Evolutionary conservation across 2,797 vertebrate species (phyloP), one percentile per base, ranked within the genome.

Genomic region (Hypotaenidia okinawae): DNA sequence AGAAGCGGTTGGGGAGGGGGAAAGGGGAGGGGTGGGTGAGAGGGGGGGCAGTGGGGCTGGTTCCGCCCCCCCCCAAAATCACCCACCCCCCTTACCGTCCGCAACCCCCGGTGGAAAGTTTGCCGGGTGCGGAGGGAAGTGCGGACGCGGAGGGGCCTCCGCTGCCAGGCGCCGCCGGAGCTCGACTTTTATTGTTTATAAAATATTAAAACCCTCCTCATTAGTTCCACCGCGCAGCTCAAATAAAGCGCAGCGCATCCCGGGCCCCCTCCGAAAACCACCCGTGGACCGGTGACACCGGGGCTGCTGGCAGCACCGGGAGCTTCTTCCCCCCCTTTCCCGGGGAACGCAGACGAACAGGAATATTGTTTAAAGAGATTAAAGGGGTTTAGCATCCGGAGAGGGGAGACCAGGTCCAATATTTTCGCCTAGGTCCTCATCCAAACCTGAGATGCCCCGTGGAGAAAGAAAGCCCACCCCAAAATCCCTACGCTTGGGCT

Each of bases 131-230:
- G 62, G 93, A 21, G 62, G 93, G 18, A 81, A 89, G 93, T 37
- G 95, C 18, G 92, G 24, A 80, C 57, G 88, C 57, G 15, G 27
- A 47, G 79, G 73, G 94, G 84, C 90, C 78, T 45, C 57, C 3
- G 43, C 89, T 94, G 41, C 55, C 97, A 97, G 95, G 91, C 87
- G 39, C 94, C 93, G 86, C 90, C 93, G 92, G 91, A 95, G 96
- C 96, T 97, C 92, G 84, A 85, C 93, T 97, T 97, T 97, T 96
- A 97, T 97, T 95, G 97, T 97, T 97, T 95, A 94, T 97, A 92
- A 97, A 97, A 97, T 97, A 97, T 97, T 95, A 96, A 97, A 69
- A 1, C 70, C 95, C 81, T 93, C 76, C 95, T 95, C 93, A 84
- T 69, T 75, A 83, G 96, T 98, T 95, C 83, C 94, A 59, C 83